These are phyloP conservation scores for Dicrurus megarhynchus DNA, from an alignment of 2,113 vertebrate species.

Conservation along the genomic window DNA sequence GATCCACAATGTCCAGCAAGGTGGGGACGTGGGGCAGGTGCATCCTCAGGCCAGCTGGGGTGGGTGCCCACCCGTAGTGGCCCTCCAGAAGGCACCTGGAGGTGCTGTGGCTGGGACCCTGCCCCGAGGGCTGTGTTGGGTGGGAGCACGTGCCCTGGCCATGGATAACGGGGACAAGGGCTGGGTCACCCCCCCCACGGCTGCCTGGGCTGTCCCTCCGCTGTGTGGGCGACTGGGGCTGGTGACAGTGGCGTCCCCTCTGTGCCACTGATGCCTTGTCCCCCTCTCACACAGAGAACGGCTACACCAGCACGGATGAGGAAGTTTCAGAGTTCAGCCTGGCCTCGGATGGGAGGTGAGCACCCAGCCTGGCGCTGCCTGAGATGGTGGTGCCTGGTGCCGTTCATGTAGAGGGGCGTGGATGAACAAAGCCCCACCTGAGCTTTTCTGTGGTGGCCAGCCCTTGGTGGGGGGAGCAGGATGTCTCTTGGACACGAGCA, in stretches of 20 bases:
- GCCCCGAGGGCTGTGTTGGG: fast-evolving
- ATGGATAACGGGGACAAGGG: background rate
- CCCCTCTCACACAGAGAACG: conserved; percentile 79
- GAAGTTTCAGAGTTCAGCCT: conserved; percentile 92
- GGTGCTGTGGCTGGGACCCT: background rate
- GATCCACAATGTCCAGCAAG: conserved; percentile 91
- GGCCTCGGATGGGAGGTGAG: conserved; percentile 90
- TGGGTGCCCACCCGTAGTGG: fast-evolving
- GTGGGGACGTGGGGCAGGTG: conserved; percentile 34
- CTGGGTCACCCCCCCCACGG: fast-evolving
- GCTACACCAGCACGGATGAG: conserved; percentile 92
- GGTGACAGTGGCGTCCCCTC: background rate
- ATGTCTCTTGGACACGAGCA: background rate
- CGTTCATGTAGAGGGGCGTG: fast-evolving
- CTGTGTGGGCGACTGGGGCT: fast-evolving
- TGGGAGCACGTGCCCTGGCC: background rate
- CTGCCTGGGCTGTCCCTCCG: background rate
- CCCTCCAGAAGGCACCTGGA: background rate
- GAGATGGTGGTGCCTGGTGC: background rate
- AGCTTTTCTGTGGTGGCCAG: background rate
- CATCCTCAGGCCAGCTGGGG: background rate
- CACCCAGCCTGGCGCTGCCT: background rate
- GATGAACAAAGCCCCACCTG: background rate
- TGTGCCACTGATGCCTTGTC: background rate
- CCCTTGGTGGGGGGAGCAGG: background rate